A percentile compares a stretch with the other conserved stretches of the same genome.
phyloP scores from a whole-genome alignment of 2,797 vertebrate species.

The Spinibarbus caldwelli region DNA sequence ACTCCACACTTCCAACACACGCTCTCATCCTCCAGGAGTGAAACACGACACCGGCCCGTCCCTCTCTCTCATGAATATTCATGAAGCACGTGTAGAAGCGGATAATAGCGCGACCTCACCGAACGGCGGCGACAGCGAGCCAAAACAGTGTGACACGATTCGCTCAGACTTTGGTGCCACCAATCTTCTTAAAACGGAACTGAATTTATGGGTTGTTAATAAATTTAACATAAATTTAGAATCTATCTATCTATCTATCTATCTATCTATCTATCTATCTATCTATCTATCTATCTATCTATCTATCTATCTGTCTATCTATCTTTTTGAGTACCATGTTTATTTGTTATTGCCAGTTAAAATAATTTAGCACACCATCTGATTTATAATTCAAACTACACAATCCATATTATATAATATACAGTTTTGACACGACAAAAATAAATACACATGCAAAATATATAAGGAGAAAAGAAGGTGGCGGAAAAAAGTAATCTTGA shows the following conservation, averaged over 20 bases:
- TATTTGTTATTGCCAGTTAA: neutral
- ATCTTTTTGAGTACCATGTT: neutral
- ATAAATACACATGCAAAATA: neutral
- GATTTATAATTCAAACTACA: constrained; percentile 4
- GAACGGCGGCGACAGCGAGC: constrained; percentile 20
- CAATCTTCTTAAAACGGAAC: constrained; percentile 72
- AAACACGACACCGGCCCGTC: constrained; percentile 66
- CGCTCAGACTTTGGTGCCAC: constrained; percentile 80
- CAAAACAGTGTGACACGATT: constrained; percentile 42
- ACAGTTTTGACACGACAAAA: neutral
- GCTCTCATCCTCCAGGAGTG: constrained; percentile 65
- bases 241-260: no score
- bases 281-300: no score
- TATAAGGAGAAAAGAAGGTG: neutral
- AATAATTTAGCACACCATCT: neutral
- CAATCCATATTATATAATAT: neutral
- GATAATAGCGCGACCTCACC: constrained; percentile 48
- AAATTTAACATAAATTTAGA: no score
- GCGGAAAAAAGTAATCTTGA: neutral
- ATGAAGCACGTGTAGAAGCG: constrained; percentile 76
- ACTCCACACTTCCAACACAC: constrained; percentile 51
- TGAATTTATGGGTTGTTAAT: constrained; percentile 51
- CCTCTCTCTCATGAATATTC: constrained; percentile 69
- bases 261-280: no score
- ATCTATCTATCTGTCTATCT: neutral